Base-by-base conservation (phyloP, 2,797 vertebrate species). In the Darevskia mixta region DNA sequence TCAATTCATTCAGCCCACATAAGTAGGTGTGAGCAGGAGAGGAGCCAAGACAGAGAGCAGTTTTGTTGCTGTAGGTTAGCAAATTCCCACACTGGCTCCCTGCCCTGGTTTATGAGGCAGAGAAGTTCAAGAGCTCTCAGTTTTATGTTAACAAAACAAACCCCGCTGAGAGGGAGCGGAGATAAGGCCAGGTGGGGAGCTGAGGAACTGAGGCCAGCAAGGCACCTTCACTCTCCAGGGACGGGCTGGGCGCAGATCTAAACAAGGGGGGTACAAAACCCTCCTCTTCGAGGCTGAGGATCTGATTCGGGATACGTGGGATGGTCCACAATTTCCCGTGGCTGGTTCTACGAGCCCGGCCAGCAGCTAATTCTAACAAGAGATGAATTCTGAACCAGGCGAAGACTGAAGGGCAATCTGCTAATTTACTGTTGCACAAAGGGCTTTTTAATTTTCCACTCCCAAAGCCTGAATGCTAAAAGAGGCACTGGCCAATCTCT, bases 131-230 rank as follows among this genome's bases (percentile, higher is more conserved):
- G 76, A 58, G 66, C 45, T 79, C 69, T 81, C 13, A 8, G 32
- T 73, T 73, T 73, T 81, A 15, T 66, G 69, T 71, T 75, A 73
- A 75, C 82, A 80, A 61, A 87, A 88, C 77, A 88, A 80, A 45
- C 23, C 38, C 77, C 25, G 17, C 67, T 49, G 69, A 66, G 55
- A 80, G 38, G 23, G 58, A 80, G 38, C 15, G 80, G 66, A 80
- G 82, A 88, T 78, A 88, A 88, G 66, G 66, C 87, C 27, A 43
- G 35, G 81, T 13, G 8, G 23, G 43, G 5, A 72, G 66, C 35
- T 43, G 18, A 79, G 45, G 15, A 45, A 43, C 38, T 43, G 27
- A 69, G 32, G 66, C 2, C 23, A 41, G 35, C 13, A 49, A 29
- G 64, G 32, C 64, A 71, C 41, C 76, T 32, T 78, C 75, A 69